phyloP scores from a whole-genome alignment of 1,140 invertebrate species.

The Monochamus saltuarius region DNA sequence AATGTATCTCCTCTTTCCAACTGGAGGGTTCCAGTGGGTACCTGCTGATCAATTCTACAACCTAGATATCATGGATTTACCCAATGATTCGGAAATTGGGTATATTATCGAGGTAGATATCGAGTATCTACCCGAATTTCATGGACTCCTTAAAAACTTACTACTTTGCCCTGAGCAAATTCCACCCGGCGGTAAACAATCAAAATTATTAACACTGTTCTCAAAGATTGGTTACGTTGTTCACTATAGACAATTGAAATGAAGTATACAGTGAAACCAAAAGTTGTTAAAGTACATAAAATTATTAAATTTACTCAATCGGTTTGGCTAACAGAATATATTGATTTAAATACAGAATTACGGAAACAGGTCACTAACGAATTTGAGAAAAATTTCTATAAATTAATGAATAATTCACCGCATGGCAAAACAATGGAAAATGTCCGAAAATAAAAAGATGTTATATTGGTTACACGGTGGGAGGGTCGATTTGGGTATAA shows the following conservation, averaged over 20 bases:
- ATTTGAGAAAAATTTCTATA: conserved; percentile 33
- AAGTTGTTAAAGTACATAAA: conserved; percentile 31
- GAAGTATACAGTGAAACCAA: conserved; percentile 1
- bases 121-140: conserved; percentile 40
- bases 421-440: conserved; percentile 34
- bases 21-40: conserved; percentile 41
- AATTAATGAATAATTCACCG: conserved; percentile 31
- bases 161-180: conserved; percentile 42
- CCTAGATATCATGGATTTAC: conserved; percentile 44
- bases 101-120: conserved; percentile 55
- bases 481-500: conserved; percentile 16
- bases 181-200: conserved; percentile 44
- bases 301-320: conserved; percentile 29
- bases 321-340: conserved; percentile 29
- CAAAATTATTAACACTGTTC: conserved; percentile 40
- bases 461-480: conserved; percentile 17
- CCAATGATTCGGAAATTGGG: conserved; percentile 46
- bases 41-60: conserved; percentile 45
- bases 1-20: conserved; percentile 53
- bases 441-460: conserved; percentile 20
- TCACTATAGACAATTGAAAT: conserved; percentile 29
- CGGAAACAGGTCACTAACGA: conserved; percentile 21
- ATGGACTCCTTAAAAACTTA: conserved; percentile 38
- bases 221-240: conserved; percentile 10
- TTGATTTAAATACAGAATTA: conserved; percentile 31